Evolutionary conservation across 2,888 invertebrate species (phyloP).

Genomic region (Aproaerema taeniolella): DNA sequence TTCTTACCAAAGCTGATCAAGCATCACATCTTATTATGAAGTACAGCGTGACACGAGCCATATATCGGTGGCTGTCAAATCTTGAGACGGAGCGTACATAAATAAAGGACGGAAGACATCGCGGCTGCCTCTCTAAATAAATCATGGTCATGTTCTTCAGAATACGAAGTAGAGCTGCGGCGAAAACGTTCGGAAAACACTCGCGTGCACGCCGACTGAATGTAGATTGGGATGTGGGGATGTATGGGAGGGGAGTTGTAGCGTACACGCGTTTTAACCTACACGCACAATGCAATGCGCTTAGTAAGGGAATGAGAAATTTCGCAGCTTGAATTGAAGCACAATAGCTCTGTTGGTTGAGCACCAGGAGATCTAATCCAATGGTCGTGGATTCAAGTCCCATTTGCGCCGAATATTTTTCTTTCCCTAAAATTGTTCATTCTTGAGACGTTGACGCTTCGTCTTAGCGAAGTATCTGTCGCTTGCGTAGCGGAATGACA

Average conservation of each 20-base stretch:
- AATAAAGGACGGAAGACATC: slow-evolving; percentile 25
- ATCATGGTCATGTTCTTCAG: slow-evolving; percentile 44
- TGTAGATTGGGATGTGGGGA: slow-evolving; percentile 38
- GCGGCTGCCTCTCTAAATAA: slow-evolving; percentile 35
- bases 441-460: no score
- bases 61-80: slow-evolving; percentile 35
- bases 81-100: slow-evolving; percentile 44
- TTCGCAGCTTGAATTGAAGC: no score
- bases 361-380: no score
- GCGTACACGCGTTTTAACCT: slow-evolving; percentile 3
- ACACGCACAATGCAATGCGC: no score
- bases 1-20: no score
- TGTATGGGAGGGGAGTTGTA: slow-evolving; percentile 17
- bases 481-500: no score
- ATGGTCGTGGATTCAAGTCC: no score
- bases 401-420: no score
- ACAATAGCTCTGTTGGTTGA: no score
- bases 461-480: no score
- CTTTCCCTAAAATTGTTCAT: no score
- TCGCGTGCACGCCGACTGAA: slow-evolving; percentile 44
- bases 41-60: slow-evolving; percentile 2
- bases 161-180: slow-evolving; percentile 41
- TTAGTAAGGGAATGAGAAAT: no score
- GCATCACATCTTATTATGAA: slow-evolving; percentile 6
- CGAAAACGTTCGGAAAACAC: slow-evolving; percentile 65